Evolutionary conservation across 2,113 vertebrate genomes (phyloP).

Genomic region (Myrmecobius fasciatus): DNA sequence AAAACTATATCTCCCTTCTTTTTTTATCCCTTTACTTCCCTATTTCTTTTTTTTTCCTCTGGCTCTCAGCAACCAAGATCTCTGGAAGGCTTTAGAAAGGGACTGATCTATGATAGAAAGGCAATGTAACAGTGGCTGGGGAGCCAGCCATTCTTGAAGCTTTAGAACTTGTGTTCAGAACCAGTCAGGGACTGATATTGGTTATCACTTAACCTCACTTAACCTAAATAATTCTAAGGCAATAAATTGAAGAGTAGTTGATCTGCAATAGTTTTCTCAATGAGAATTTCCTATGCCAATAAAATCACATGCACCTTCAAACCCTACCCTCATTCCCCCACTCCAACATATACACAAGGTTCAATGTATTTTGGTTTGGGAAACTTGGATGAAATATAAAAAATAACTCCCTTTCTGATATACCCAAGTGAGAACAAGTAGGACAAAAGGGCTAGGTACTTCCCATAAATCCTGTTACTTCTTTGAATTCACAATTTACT

Average conservation of each 20-base stretch:
- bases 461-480: neutral
- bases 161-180: neutral
- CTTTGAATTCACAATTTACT: slow-evolving; percentile 44
- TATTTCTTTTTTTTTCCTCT: neutral
- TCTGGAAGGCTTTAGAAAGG: neutral
- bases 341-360: neutral
- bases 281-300: neutral
- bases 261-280: neutral
- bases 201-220: neutral
- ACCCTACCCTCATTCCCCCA: neutral
- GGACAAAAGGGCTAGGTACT: neutral
- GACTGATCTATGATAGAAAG: neutral
- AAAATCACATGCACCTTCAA: neutral
- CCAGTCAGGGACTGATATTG: neutral
- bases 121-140: neutral
- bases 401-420: neutral
- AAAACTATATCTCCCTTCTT: neutral
- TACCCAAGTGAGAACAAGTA: neutral
- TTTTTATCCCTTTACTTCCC: neutral
- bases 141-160: neutral
- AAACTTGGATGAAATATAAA: neutral
- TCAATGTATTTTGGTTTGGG: neutral
- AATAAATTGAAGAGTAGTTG: neutral
- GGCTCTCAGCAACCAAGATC: neutral
- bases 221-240: neutral